phyloP scores from a whole-genome alignment of 2,113 vertebrate genomes.

The Pelusios castaneus region DNA sequence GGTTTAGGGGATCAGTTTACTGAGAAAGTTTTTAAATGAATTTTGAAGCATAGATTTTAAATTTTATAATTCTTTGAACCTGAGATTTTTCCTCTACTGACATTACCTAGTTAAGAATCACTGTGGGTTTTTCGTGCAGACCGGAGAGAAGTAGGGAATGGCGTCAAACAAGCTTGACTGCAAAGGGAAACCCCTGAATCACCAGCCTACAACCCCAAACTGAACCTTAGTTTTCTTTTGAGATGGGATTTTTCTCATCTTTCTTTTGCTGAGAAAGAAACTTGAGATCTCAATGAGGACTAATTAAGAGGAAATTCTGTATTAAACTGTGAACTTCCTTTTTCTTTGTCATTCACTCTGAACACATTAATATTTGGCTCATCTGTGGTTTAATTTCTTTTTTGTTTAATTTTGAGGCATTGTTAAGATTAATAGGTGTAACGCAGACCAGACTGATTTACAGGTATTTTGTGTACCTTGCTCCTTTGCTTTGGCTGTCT shows the following conservation, averaged over 20 bases:
- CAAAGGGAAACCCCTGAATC: neutral
- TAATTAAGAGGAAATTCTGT: neutral
- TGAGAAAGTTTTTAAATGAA: neutral
- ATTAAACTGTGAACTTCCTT: neutral
- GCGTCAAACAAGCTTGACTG: neutral
- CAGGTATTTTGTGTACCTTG: neutral
- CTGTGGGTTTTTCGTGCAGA: neutral
- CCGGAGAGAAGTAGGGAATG: neutral
- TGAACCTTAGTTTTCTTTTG: neutral
- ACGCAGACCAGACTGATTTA: neutral
- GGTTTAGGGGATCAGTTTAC: neutral
- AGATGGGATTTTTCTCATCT: neutral
- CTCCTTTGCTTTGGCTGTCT: neutral
- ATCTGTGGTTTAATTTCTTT: neutral
- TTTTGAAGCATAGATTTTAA: neutral
- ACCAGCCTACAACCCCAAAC: neutral
- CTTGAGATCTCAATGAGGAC: neutral
- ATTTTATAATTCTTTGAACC: neutral
- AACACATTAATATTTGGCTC: neutral
- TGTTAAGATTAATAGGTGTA: neutral
- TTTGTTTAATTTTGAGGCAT: neutral
- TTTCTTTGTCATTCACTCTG: neutral
- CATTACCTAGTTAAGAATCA: neutral
- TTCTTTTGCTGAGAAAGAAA: neutral
- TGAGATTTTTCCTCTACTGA: fast-evolving